Conservation (phyloP, 2,797 vertebrate species). For the Sebastes nivosus region DNA sequence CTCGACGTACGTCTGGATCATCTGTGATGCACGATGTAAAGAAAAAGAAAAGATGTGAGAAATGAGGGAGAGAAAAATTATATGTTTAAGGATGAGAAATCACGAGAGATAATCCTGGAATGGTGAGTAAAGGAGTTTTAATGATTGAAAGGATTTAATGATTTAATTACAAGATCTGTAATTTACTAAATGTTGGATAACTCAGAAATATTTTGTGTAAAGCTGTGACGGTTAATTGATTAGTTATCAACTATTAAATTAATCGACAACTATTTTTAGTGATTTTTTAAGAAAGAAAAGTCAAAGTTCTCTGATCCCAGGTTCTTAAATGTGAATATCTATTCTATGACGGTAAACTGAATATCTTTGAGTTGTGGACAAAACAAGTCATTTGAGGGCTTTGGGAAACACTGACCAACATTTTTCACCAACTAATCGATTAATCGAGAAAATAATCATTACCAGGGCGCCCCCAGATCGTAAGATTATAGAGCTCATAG, state of each 20-base stretch:
- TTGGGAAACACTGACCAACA: too few relatives aligned
- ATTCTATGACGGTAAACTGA: too few relatives aligned
- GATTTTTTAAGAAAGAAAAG: too few relatives aligned
- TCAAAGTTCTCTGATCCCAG: too few relatives aligned
- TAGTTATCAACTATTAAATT: too few relatives aligned
- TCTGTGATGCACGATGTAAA: conserved; percentile 77
- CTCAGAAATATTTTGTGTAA: background rate
- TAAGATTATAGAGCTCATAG: background rate
- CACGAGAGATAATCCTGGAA: background rate
- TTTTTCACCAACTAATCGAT: too few relatives aligned
- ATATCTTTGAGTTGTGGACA: too few relatives aligned
- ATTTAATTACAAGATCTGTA: background rate
- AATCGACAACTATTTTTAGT: too few relatives aligned
- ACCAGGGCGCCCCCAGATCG: background rate
- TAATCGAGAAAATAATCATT: too few relatives aligned
- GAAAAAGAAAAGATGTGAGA: background rate
- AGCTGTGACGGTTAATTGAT: too few relatives aligned
- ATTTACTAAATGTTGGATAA: background rate
- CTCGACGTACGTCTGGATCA: conserved; percentile 98
- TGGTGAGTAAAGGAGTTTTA: background rate
- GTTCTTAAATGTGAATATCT: too few relatives aligned
- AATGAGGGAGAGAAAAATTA: background rate
- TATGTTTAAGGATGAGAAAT: background rate
- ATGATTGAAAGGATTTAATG: background rate
- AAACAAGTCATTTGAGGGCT: too few relatives aligned